Base-by-base conservation (phyloP, 2,113 vertebrate genomes). In the Hemibagrus wyckioides region DNA sequence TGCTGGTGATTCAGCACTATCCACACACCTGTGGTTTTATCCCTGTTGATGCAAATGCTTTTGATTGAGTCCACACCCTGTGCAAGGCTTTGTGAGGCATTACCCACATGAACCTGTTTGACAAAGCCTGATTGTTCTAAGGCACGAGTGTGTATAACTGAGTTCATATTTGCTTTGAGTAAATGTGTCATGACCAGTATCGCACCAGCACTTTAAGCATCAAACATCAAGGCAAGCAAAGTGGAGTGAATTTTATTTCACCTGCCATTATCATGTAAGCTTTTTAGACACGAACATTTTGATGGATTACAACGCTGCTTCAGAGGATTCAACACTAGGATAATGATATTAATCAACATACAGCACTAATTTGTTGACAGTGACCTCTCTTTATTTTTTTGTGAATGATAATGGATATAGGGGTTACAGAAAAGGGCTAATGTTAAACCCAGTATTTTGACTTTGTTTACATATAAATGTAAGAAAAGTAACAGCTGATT, bases 61-160 rank as follows among this genome's bases (percentile, higher is more conserved):
- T 19, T 86, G 56, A 84, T 83, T 6, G 4, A 82, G 79, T 25
- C 82, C 77, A 82, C 85, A 85, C 89, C 85, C 87, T 89, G 82
- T 79, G 41, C 79, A 85, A 52, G 11, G 65, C 56, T 86, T 85
- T 84, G 48, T 77, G 52, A 28, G 15, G 44, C 44, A 28, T 84
- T 80, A 84, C 69, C 56, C 65, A 44, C 56, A 69, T 84, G 63
- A 90, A 90, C 89, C 87, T 88, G 89, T 89, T 89, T 79, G 69
- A 80, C 81, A 36, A 33, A 87, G 81, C 41, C 33, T 44, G 84
- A 85, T 85, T 88, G 50, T 84, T 87, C 80, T 54, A 39, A 79
- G 59, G 28, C 8, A 33, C 15, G 59, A 57, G 59, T 76, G 54
- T 82, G 77, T 59, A n/a, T 69, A 69, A 21, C 11, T 39, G 50